These are phyloP conservation scores for Rotaria sp. DNA, from an alignment of 2,888 invertebrate genomes.

Conservation along the genomic window DNA sequence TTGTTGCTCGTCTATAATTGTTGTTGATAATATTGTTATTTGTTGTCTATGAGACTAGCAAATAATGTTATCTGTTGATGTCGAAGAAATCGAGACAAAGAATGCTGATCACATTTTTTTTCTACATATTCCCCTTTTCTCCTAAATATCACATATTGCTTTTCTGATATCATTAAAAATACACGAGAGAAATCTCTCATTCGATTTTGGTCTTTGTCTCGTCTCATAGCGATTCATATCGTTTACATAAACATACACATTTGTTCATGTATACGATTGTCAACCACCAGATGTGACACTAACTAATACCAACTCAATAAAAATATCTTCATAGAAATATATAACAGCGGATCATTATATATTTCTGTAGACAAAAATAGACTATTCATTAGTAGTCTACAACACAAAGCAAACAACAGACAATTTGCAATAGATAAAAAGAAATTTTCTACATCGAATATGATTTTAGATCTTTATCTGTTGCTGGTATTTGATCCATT, in stretches of 20 bases:
- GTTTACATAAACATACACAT: background rate
- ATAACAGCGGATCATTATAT: background rate
- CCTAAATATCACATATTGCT: background rate
- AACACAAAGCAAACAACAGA: too few relatives aligned
- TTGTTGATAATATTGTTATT: background rate
- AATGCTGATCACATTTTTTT: background rate
- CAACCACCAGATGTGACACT: background rate
- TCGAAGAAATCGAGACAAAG: background rate
- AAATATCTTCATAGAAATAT: background rate
- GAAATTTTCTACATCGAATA: background rate
- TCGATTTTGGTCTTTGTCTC: background rate
- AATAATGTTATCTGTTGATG: background rate
- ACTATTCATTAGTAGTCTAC: background rate
- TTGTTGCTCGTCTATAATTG: background rate
- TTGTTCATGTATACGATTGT: background rate
- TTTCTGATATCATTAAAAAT: constrained; percentile 2
- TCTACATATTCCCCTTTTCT: background rate
- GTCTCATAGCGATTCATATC: background rate
- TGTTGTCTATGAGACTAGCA: background rate
- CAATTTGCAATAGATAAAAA: background rate
- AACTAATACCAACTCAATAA: background rate
- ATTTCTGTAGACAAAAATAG: background rate
- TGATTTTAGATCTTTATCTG: background rate
- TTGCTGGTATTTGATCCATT: background rate
- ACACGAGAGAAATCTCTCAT: background rate